Evolutionary conservation across 2,797 vertebrate species (phyloP).

Genomic region (Saxicola maurus): DNA sequence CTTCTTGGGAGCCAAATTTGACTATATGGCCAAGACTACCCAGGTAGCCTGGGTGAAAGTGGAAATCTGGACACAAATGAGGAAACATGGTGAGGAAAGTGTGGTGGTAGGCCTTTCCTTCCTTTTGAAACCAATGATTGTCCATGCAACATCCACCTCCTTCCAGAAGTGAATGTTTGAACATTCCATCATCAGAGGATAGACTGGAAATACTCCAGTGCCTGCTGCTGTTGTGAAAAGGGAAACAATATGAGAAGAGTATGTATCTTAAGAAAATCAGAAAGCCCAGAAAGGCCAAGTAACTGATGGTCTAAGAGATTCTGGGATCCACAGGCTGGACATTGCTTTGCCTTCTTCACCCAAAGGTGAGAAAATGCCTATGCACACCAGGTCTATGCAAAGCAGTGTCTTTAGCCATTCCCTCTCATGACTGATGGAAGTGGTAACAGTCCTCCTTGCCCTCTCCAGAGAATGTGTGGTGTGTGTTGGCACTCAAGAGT

Average conservation of each 20-base stretch:
- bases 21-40: neutral
- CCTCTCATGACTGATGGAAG: neutral
- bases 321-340: neutral
- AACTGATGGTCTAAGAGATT: neutral
- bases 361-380: neutral
- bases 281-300: neutral
- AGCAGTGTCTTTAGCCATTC: neutral
- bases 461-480: neutral
- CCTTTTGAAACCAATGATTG: neutral
- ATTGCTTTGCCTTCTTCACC: neutral
- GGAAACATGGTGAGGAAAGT: neutral
- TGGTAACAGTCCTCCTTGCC: neutral
- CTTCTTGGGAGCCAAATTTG: neutral
- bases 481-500: neutral
- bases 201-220: neutral
- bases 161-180: neutral
- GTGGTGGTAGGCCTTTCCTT: neutral
- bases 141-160: fast-evolving
- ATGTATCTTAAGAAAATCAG: neutral
- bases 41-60: neutral
- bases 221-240: neutral
- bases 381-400: neutral
- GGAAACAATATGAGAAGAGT: neutral
- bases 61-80: neutral
- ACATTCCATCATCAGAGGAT: neutral